phyloP scores from a whole-genome alignment of 2,888 invertebrate genomes.

The Amblyjoppa proteus region DNA sequence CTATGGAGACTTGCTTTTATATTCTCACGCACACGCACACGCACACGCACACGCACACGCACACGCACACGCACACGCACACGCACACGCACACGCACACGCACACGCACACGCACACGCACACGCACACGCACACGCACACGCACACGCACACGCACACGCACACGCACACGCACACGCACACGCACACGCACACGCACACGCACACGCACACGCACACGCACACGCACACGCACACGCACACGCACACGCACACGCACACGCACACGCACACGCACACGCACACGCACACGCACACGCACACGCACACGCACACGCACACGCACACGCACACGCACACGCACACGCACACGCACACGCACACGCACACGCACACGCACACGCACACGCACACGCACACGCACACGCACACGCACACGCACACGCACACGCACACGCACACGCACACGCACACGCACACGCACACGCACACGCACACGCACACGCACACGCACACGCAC shows the following conservation, averaged over 20 bases:
- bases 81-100: not conserved
- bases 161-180: not conserved
- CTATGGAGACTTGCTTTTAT: conserved; percentile 47
- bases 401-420: not conserved
- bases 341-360: not conserved
- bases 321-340: not conserved
- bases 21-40: conserved; percentile 24
- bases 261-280: not conserved
- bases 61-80: not conserved
- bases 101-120: not conserved
- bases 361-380: not conserved
- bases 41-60: not conserved
- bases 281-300: not conserved
- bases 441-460: not conserved
- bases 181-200: not conserved
- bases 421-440: not conserved
- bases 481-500: not conserved
- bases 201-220: conserved; percentile 8
- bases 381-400: conserved; percentile 8
- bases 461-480: not conserved
- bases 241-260: not conserved
- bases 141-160: not conserved
- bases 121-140: not conserved
- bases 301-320: not conserved
- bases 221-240: not conserved